These are phyloP conservation scores for Sphecodes monilicornis DNA, from an alignment of 2,888 invertebrate genomes.

Conservation along the genomic window DNA sequence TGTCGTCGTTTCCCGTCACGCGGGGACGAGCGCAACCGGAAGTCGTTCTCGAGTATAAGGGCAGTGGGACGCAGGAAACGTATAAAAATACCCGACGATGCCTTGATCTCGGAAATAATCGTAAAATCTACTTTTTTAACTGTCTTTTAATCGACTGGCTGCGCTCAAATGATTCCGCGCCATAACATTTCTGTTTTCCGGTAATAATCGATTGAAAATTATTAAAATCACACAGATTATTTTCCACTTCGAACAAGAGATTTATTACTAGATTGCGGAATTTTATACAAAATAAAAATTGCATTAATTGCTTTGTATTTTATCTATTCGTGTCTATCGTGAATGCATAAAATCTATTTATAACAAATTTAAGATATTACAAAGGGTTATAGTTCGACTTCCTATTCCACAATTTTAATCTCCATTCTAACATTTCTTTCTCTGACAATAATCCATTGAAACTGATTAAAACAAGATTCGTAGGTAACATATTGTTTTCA, in stretches of 20 bases:
- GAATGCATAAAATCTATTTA: not conserved
- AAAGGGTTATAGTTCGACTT: too few species aligned
- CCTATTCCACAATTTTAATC: too few species aligned
- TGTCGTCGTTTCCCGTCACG: slow-evolving; percentile 75
- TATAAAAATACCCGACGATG: slow-evolving; percentile 44
- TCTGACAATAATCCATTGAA: too few species aligned
- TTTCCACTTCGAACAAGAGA: not conserved
- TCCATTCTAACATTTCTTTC: too few species aligned
- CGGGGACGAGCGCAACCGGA: slow-evolving; percentile 59
- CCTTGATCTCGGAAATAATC: not conserved
- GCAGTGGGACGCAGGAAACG: slow-evolving; percentile 72
- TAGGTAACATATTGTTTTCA: too few species aligned
- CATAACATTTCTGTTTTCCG: not conserved
- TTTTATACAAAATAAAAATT: too few species aligned
- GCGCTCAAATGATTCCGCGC: not conserved
- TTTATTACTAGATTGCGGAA: too few species aligned
- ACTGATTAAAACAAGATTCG: too few species aligned
- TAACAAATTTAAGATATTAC: not conserved
- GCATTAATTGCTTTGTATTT: too few species aligned
- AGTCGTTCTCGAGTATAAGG: slow-evolving; percentile 67
- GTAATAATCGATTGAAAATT: not conserved
- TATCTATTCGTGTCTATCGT: too few species aligned
- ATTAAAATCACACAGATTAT: not conserved
- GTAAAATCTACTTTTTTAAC: not conserved
- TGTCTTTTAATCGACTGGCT: not conserved